Percentiles rank a stretch among this genome's conserved stretches.
Evolutionary conservation across 2,888 invertebrate species (phyloP).

Genomic region (Aphidoletes aphidimyza): DNA sequence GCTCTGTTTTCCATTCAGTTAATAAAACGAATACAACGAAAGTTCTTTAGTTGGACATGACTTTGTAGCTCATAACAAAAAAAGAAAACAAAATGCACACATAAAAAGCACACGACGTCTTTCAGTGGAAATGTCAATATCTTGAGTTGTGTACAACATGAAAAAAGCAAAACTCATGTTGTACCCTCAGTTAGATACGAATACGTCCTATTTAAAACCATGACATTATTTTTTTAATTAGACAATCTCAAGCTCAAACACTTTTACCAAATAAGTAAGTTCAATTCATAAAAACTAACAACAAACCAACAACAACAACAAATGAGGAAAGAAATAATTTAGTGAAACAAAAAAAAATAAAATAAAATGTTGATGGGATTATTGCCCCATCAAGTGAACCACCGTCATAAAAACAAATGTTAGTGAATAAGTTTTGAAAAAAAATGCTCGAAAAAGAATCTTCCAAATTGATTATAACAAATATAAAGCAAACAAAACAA

Average conservation of each 20-base stretch:
- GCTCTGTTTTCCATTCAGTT: too few species aligned
- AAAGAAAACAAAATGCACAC: too few species aligned
- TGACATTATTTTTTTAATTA: background rate
- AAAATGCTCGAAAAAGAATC: conserved; percentile 1
- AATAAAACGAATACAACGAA: background rate
- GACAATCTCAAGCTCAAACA: background rate
- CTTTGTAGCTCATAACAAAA: background rate
- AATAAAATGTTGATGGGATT: too few species aligned
- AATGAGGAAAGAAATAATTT: background rate
- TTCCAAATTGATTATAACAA: background rate
- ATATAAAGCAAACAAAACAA: too few species aligned
- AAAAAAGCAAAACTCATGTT: too few species aligned
- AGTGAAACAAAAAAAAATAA: too few species aligned
- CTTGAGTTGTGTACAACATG: background rate
- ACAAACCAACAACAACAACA: background rate
- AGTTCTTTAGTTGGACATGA: background rate
- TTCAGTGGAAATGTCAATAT: background rate
- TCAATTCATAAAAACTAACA: background rate
- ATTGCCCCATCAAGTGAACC: too few species aligned
- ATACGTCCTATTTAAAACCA: too few species aligned
- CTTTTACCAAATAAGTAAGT: background rate
- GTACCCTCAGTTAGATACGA: too few species aligned
- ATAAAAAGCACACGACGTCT: background rate
- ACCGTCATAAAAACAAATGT: background rate
- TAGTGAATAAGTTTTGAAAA: background rate